phyloP scores from a whole-genome alignment of 2,797 vertebrate species.

The Eurystomus glaucurus region DNA sequence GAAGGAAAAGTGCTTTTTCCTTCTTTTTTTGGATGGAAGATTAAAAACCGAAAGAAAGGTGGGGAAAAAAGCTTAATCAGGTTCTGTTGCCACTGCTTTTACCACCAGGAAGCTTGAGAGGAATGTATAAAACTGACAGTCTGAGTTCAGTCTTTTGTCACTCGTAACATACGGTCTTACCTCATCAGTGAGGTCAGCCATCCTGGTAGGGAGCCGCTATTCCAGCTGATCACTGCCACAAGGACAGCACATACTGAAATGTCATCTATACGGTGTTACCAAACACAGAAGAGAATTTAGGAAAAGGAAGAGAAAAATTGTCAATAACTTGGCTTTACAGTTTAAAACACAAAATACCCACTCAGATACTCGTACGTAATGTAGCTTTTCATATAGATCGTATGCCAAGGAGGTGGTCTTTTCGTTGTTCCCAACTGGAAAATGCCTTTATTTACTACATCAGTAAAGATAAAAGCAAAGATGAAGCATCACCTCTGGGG shows the following conservation, averaged over 20 bases:
- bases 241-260: not conserved
- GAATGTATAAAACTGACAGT: not conserved
- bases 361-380: not conserved
- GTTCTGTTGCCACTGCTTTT: not conserved
- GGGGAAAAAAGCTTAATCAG: not conserved
- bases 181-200: not conserved
- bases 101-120: not conserved
- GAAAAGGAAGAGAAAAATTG: not conserved
- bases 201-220: not conserved
- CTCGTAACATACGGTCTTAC: fast-evolving
- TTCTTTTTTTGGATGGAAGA: not conserved
- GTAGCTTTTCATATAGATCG: not conserved
- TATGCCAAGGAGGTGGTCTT: not conserved
- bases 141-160: not conserved
- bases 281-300: not conserved
- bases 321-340: not conserved
- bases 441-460: not conserved
- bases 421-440: not conserved
- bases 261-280: not conserved
- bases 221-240: not conserved
- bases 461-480: not conserved
- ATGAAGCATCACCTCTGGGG: not conserved
- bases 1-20: not conserved
- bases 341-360: not conserved
- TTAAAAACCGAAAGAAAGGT: not conserved